Conservation (phyloP, 2,797 vertebrate species). For the Brachyalestes nurse region DNA sequence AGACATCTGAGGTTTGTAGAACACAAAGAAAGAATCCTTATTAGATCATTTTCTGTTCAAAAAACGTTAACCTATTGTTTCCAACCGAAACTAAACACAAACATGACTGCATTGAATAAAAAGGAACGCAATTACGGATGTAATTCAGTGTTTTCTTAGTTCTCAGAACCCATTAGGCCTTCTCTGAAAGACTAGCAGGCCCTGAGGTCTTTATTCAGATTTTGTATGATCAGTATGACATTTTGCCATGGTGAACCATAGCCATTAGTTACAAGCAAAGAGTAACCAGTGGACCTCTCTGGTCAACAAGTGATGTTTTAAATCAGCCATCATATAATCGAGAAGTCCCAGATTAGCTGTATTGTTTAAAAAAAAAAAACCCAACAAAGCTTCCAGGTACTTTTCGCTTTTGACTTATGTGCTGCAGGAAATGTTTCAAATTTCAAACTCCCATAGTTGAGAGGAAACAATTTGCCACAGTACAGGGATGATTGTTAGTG, state of each 20-base stretch:
- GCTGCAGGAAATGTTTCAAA: slow-evolving; percentile 39
- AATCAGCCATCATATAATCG: not conserved
- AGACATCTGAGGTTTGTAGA: no score
- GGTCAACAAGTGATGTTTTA: not conserved
- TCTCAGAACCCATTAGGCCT: no score
- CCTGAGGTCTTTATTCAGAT: no score
- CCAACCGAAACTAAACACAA: no score
- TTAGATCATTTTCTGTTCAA: no score
- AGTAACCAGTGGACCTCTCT: not conserved
- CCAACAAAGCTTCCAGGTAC: not conserved
- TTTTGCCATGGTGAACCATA: not conserved
- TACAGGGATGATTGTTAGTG: slow-evolving; percentile 32
- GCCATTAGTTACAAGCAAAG: not conserved
- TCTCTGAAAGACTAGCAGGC: no score
- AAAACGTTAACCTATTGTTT: no score
- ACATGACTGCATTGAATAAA: no score
- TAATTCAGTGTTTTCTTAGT: no score
- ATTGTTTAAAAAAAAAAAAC: not conserved
- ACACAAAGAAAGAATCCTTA: no score
- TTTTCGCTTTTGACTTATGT: slow-evolving; percentile 24
- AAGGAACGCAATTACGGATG: no score
- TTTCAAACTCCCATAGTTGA: slow-evolving; percentile 28
- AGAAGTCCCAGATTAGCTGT: not conserved
- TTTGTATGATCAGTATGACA: not conserved
- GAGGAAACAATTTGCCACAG: slow-evolving; percentile 46